Evolutionary conservation across 2,797 vertebrate species (phyloP), one percentile per base, ranked within the genome.

Genomic region (Mormyrus proboscirostris): DNA sequence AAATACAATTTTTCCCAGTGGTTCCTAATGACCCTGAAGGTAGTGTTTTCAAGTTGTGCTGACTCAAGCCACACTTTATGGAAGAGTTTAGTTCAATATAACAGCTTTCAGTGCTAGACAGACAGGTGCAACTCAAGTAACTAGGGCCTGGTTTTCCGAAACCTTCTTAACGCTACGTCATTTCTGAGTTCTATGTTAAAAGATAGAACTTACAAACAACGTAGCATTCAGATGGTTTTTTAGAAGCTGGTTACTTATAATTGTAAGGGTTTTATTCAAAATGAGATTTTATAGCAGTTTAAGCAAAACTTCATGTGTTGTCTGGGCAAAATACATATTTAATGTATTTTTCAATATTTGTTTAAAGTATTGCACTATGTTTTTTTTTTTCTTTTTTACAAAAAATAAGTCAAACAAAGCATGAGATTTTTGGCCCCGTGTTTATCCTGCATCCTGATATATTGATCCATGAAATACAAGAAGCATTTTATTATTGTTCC

Each of bases 251-350:
- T 88, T 90, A 89, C 91, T 89, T 90, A 86, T 91, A 90, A 91
- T 59, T 55, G 25, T 86, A 53, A 38, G 38, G 3, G 12, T 51
- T 22, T 84, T 82, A 55, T 86, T 86, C 25, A 55, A 57, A 57
- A n/a, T 50, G 22, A 29, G 5, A 25, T 91, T 90, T 82, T 91
- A 87, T 90, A 91, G 84, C 53, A 90, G 85, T 91, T 92, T 92
- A 93, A 91, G 92, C 90, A 91, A 92, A 89, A 76, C 90, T 89
- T 91, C 88, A 88, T 93, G 93, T 93, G 92, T 91, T 90, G 90
- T 91, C 84, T 65, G 86, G 91, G 91, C 89, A 90, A 90, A 88
- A 91, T 87, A 76, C 89, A 88, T 88, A 91, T 83, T 83, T 62
- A 90, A 86, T 89, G 90, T 87, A 73, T 79, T 50, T 86, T 86